Base-by-base conservation (phyloP, 1,140 invertebrate genomes). In the Ceratitis capitata region DNA sequence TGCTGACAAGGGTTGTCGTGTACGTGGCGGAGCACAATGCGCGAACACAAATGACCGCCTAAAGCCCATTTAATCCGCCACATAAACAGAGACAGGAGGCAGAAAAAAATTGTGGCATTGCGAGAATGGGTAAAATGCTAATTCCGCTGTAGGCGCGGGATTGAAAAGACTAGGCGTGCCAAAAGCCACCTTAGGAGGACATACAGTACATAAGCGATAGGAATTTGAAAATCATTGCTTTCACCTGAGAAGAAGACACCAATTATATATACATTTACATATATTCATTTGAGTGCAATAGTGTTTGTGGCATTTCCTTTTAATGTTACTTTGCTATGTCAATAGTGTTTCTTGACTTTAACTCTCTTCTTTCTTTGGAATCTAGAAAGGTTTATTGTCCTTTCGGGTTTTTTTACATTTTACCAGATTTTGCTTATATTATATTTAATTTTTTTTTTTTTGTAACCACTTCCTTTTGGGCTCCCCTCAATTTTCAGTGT, bases 1-100 rank as follows among this genome's bases (percentile, higher is more conserved):
- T 69, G 61, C 32, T 69, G 61, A 69, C 29, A 69, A 35, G 29
- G 61, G 61, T 69, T 69, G 61, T 69, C n/a, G 61, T 69, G 61
- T 35, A 69, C 61, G 61, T 69, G 61, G 19, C 5, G 9, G 7
- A 61, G 58, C 26, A 61, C 58, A 61, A 5, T 69, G 32, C 16
- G 61, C 29, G 1, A 29, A 29, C 61, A 32, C 61, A 69, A 69
- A 69, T 69, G 61, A 16, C 4, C 9, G 32, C 61, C 61, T 19
- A 69, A 69, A 35, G 61, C 61, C 39, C 16, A 19, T 69, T 35
- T 35, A 69, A 69, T 69, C 32, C 61, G 5, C 61, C 29, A 19
- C 61, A 69, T 39, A 69, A 39, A 14, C 14, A 2, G n/a, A 19
- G 29, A 19, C 58, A 29, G 35, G 32, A 14, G 29, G 32, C 32